A percentile compares a stretch with the other conserved stretches of the same genome.
Conservation (phyloP, 2,797 vertebrate genomes). For the Podarcis siculus region DNA sequence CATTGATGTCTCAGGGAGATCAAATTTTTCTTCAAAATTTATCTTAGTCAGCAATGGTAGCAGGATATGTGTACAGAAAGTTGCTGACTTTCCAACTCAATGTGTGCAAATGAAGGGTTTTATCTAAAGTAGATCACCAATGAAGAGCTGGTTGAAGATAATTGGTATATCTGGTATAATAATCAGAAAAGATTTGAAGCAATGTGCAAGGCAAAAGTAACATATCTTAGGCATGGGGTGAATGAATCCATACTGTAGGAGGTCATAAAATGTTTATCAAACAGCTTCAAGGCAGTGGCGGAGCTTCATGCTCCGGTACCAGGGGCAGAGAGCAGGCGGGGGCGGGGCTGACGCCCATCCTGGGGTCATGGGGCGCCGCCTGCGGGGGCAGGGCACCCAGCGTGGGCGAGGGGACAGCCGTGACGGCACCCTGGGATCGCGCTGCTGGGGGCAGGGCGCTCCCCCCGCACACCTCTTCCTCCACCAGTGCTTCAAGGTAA, state of each 20-base stretch:
- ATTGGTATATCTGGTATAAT: slow-evolving; percentile 8
- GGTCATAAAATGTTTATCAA: not conserved
- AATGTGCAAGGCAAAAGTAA: not conserved
- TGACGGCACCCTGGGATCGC: too few relatives aligned
- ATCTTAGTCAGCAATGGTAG: not conserved
- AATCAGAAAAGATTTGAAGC: not conserved
- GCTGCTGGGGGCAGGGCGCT: too few relatives aligned
- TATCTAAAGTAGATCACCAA: not conserved
- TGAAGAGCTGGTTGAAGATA: not conserved
- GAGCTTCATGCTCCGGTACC: too few relatives aligned
- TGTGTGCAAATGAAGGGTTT: not conserved
- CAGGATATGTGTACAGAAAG: not conserved
- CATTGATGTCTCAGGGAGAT: not conserved
- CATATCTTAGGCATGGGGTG: not conserved
- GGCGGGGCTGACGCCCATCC: too few relatives aligned
- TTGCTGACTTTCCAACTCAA: not conserved
- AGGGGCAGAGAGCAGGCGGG: too few relatives aligned
- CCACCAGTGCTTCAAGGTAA: not conserved
- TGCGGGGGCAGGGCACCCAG: too few relatives aligned
- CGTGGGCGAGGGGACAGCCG: too few relatives aligned
- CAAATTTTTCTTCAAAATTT: not conserved
- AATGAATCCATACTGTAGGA: not conserved
- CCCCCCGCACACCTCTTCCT: too few relatives aligned
- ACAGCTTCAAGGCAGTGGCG: not conserved
- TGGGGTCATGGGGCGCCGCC: too few relatives aligned